A percentile compares a stretch with the other conserved stretches of the same genome.
phyloP scores from a whole-genome alignment of 92 coral and sea anemone genomes.

The Epizoanthus rinbou region DNA sequence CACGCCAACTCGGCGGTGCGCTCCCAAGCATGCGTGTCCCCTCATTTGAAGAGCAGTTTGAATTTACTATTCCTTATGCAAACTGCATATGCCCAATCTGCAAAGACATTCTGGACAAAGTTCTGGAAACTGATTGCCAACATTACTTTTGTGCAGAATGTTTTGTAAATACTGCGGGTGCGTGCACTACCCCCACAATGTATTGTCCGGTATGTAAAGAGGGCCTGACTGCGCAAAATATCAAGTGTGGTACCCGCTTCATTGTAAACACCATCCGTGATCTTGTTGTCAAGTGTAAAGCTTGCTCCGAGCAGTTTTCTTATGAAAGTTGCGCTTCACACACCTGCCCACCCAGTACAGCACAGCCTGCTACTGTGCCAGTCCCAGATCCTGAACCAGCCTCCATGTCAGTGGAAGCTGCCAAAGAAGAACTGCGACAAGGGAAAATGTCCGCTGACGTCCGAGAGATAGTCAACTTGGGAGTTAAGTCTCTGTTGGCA shows the following conservation, averaged over 20 bases:
- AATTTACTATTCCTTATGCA: neutral
- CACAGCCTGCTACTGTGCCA: neutral
- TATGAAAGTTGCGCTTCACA: conserved; percentile 13
- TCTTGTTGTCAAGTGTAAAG: neutral
- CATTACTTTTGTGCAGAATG: neutral
- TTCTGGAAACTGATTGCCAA: conserved; percentile 10
- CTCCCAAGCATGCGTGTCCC: neutral
- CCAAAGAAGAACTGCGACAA: neutral
- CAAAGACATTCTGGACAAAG: conserved; percentile 6
- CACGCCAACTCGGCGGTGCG: neutral
- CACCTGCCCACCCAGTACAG: conserved; percentile 3
- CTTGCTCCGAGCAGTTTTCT: neutral
- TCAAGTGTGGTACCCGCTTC: conserved; percentile 1
- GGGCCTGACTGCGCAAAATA: neutral
- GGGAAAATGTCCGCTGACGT: neutral
- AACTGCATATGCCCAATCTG: neutral
- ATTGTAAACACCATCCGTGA: neutral
- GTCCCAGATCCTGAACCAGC: conserved; percentile 2
- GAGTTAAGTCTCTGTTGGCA: neutral
- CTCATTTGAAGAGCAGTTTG: neutral
- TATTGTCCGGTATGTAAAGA: neutral
- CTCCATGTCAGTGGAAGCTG: neutral
- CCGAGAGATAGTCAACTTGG: neutral
- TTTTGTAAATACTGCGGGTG: neutral
- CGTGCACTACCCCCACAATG: neutral